Evolutionary conservation across 2,797 vertebrate genomes (phyloP), one percentile per base, ranked within the genome.

Genomic region (Girardinus metallicus): DNA sequence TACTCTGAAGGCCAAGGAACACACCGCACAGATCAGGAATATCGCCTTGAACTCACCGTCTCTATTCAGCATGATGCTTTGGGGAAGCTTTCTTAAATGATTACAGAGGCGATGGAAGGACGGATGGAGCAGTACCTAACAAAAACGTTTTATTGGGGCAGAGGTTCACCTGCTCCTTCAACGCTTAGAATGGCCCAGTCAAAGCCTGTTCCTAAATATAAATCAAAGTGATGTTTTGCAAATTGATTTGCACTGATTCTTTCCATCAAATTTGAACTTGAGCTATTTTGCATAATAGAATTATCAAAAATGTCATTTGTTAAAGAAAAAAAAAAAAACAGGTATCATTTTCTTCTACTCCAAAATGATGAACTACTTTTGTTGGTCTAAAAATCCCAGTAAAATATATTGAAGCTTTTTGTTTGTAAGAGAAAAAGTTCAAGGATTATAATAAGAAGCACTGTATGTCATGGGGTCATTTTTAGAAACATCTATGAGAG

Each of bases 401-500:
- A 36, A 64, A 66, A 26, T 41, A 68, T 68, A n/a, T 26, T 43
- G 3, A 39, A 66, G 21, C n/a, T n/a, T 43, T 70, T 23, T 70
- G 36, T 23, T 41, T 41, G 10, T 23, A 23, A 34, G 34, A 12
- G 39, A 23, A 68, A 68, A 26, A 5, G 21, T 68, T 23, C 21
- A 18, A 41, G 9, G 64, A 10, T 68, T 68, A n/a, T 43, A 3
- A 29, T 16, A 6, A 15, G 41, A 3, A 72, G 43, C 13, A 7
- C 4, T 18, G 73, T 74, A 68, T 91, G 66, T 82, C 26, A 71
- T 41, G n/a, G 10, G 3, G 34, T 5, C 76, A 81, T 84, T 83
- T 72, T 84, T 60, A 66, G 74, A 79, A 34, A 62, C 26, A 43
- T 78, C 70, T 76, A 80, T 81, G 79, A 74, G 71, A 74, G 79